Percentiles rank a stretch among this genome's conserved stretches.
Evolutionary conservation across 2,113 vertebrate species (phyloP).

Genomic region (Typhlomys cinereus): DNA sequence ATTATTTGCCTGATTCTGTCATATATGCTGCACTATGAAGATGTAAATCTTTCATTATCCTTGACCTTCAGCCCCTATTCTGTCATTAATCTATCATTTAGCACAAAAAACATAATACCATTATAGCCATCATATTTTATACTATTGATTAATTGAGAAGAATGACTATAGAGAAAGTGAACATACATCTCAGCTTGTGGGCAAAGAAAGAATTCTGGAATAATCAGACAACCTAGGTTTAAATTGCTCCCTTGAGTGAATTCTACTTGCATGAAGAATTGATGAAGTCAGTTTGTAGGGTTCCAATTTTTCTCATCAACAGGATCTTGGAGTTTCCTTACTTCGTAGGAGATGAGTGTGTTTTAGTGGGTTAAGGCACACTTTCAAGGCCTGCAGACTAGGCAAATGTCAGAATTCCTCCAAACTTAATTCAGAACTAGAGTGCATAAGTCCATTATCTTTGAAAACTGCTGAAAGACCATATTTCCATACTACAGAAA

Average conservation of each 20-base stretch:
- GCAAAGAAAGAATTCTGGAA: background rate
- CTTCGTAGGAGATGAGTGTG: background rate
- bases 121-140: background rate
- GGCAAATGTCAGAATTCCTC: background rate
- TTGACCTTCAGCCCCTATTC: background rate
- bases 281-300: background rate
- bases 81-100: background rate
- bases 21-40: background rate
- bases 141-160: background rate
- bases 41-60: background rate
- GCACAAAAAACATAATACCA: background rate
- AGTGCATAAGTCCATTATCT: background rate
- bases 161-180: background rate
- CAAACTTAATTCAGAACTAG: background rate
- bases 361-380: background rate
- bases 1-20: background rate
- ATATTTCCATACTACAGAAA: background rate
- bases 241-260: constrained; percentile 4
- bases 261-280: background rate
- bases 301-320: background rate
- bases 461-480: background rate
- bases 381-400: background rate
- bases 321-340: background rate
- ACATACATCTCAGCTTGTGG: background rate
- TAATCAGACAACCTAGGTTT: background rate